Conservation (phyloP, 2,797 vertebrate genomes). For the Ciconia nigra region DNA sequence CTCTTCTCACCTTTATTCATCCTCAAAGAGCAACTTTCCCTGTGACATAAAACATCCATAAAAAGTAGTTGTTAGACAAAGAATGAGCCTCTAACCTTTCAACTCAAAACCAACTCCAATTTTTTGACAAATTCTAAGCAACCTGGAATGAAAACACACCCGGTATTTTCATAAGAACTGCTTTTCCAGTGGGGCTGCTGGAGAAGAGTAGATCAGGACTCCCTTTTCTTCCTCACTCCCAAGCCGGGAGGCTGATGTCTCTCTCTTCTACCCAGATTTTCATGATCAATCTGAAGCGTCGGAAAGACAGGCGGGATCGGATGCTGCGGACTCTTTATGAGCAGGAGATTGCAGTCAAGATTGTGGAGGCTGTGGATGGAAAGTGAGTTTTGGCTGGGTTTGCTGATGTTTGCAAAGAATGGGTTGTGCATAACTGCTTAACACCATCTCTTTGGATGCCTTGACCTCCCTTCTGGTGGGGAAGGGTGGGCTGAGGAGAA, state of each 20-base stretch:
- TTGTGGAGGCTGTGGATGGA: slow-evolving; percentile 91
- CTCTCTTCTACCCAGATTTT: slow-evolving; percentile 78
- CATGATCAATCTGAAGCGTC: slow-evolving; percentile 92
- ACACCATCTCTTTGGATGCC: background rate
- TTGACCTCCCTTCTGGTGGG: background rate
- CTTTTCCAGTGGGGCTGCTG: background rate
- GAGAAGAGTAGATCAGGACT: background rate
- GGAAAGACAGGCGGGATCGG: slow-evolving; percentile 86
- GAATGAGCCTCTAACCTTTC: background rate
- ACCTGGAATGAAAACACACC: background rate
- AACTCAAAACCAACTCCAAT: background rate
- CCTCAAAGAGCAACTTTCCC: background rate
- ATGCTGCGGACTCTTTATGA: slow-evolving; percentile 87
- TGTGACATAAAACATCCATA: background rate
- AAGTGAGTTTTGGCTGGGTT: slow-evolving; percentile 79
- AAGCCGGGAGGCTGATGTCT: background rate
- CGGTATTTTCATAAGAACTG: background rate
- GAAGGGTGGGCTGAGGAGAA: background rate
- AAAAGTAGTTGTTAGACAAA: background rate
- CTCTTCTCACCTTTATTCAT: background rate
- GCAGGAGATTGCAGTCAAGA: slow-evolving; percentile 83
- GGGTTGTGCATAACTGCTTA: background rate
- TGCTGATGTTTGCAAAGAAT: background rate
- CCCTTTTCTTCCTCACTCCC: background rate
- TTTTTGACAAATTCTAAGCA: background rate